These are phyloP conservation scores for Biston betularia DNA, from an alignment of 2,888 invertebrate species.

Conservation along the genomic window DNA sequence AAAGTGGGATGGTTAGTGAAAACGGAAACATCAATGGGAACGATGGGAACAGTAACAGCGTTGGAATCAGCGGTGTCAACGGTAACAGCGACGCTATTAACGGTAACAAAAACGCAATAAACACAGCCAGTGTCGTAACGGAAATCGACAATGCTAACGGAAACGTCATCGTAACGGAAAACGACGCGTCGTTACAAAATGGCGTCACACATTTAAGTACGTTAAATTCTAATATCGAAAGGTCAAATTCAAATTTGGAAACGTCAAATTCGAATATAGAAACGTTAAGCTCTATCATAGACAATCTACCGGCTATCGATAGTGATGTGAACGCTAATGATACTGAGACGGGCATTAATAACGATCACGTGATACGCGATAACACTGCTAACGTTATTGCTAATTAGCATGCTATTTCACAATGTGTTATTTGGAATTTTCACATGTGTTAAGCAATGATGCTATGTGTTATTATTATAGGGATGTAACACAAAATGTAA, in stretches of 20 bases:
- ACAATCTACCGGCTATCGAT: conserved; percentile 76
- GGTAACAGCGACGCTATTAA: not conserved
- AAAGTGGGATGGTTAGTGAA: not conserved
- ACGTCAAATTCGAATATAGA: conserved; percentile 43
- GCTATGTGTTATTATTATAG: not conserved
- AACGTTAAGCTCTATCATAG: conserved; percentile 68
- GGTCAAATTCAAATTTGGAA: conserved; percentile 28
- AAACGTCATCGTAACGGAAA: not conserved
- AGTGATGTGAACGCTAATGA: conserved; percentile 77
- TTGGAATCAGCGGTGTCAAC: not conserved
- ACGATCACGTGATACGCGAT: conserved; percentile 22
- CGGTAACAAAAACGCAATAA: not conserved
- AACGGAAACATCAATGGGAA: not conserved
- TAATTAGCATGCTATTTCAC: conserved; percentile 9
- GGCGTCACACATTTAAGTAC: conserved; percentile 14
- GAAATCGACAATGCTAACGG: conserved; percentile 10
- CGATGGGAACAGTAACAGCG: not conserved
- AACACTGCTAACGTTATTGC: conserved; percentile 17
- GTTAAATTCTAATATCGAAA: conserved; percentile 26
- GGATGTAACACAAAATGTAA: not conserved
- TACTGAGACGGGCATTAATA: conserved; percentile 27
- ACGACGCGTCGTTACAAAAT: not conserved
- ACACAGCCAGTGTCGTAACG: not conserved
- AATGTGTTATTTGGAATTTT: not conserved
- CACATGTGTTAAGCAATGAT: not conserved